phyloP scores from a whole-genome alignment of 2,797 vertebrate species.

The Euphonia xanthogaster region DNA sequence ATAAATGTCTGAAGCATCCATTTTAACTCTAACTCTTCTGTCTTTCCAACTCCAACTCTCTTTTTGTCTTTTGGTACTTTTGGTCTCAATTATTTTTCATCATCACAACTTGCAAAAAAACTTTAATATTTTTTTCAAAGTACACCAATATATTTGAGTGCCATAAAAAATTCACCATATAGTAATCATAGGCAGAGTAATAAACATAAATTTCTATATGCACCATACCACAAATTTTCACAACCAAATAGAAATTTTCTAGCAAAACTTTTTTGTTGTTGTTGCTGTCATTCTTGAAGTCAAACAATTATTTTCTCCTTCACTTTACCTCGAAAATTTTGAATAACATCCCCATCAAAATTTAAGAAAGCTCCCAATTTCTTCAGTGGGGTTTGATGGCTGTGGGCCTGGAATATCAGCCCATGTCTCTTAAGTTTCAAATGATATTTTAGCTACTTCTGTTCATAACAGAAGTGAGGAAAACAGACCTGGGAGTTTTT shows the following conservation, averaged over 20 bases:
- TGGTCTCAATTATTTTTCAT: background rate
- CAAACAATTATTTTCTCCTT: background rate
- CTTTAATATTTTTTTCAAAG: background rate
- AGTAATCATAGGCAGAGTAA: background rate
- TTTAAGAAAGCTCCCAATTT: background rate
- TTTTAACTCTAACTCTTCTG: background rate
- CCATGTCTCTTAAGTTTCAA: background rate
- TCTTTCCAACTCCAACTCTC: background rate
- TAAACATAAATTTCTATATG: background rate
- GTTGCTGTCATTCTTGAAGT: background rate
- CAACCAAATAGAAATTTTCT: background rate
- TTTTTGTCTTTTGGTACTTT: background rate
- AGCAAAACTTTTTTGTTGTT: fast-evolving
- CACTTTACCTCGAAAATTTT: background rate
- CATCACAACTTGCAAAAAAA: background rate
- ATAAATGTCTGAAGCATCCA: background rate
- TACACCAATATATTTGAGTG: background rate
- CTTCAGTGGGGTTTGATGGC: fast-evolving
- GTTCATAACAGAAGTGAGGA: background rate
- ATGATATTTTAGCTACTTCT: background rate
- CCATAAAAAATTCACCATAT: background rate
- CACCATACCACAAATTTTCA: background rate
- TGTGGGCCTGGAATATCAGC: background rate
- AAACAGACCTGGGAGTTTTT: background rate
- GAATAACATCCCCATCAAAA: background rate